Percentiles rank a stretch among this genome's conserved stretches.
Evolutionary conservation across 2,797 vertebrate species (phyloP).

Genomic region (Typhlichthys subterraneus): DNA sequence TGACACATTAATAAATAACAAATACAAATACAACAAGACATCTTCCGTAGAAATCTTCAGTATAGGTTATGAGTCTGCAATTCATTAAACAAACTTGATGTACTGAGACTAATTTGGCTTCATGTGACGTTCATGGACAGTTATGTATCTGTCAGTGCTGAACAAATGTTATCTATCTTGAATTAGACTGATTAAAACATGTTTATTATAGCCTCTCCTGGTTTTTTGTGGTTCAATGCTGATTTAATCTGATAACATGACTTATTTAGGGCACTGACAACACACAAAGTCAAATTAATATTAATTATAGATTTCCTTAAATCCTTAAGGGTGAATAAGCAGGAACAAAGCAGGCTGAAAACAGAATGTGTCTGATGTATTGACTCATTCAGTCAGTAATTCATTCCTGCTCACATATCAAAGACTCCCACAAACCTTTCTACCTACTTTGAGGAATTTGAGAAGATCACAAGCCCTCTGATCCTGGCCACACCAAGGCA

Average conservation of each 20-base stretch:
- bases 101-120: too few species aligned
- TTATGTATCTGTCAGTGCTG: too few species aligned
- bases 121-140: too few species aligned
- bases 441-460: slow-evolving; percentile 35
- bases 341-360: slow-evolving; percentile 11
- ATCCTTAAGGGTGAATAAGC: slow-evolving; percentile 1
- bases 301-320: not conserved
- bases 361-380: not conserved
- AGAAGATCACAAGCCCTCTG: slow-evolving; percentile 42
- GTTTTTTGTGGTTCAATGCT: slow-evolving; percentile 7
- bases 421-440: slow-evolving; percentile 35
- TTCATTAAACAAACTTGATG: too few species aligned
- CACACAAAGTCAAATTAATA: not conserved
- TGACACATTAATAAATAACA: too few species aligned
- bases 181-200: not conserved
- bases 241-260: slow-evolving; percentile 4
- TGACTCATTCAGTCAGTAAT: slow-evolving; percentile 16
- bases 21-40: too few species aligned
- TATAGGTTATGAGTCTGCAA: too few species aligned
- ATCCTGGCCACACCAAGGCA: slow-evolving; percentile 31
- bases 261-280: not conserved
- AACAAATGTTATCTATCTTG: not conserved
- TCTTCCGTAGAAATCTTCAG: too few species aligned
- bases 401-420: slow-evolving; percentile 29
- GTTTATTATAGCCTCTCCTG: not conserved